Evolutionary conservation across 2,888 invertebrate species (phyloP).

Genomic region (Strigamia transsilvanica): DNA sequence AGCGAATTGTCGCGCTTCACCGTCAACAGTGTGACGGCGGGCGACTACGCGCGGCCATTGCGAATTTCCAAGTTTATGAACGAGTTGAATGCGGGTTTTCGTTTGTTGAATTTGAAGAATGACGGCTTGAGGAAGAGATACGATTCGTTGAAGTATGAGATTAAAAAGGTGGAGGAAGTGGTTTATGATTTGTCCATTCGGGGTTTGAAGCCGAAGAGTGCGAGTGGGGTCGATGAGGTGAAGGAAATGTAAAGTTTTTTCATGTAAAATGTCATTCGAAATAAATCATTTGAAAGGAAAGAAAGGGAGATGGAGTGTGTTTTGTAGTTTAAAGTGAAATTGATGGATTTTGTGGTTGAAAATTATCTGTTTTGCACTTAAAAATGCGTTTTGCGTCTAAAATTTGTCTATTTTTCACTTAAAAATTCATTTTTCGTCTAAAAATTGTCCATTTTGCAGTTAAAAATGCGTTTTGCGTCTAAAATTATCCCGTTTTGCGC

Average conservation of each 20-base stretch:
- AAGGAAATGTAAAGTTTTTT: neutral
- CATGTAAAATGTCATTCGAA: neutral
- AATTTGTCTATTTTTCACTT: no score
- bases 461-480: no score
- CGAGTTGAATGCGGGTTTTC: conserved; percentile 87
- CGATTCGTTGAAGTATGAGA: conserved; percentile 75
- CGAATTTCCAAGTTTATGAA: conserved; percentile 86
- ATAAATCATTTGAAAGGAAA: no score
- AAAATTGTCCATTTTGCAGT: no score
- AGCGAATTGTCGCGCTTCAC: conserved; percentile 71
- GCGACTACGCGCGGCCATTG: conserved; percentile 81
- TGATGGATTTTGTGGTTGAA: no score
- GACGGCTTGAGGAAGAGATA: conserved; percentile 77
- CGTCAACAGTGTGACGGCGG: conserved; percentile 69
- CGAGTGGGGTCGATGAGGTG: neutral
- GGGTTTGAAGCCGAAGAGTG: conserved; percentile 67
- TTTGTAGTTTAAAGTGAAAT: no score
- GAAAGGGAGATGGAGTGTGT: no score
- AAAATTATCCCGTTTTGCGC: no score
- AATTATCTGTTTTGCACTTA: no score
- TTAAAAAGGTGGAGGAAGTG: conserved; percentile 92
- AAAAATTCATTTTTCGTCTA: no score
- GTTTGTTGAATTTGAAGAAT: conserved; percentile 88
- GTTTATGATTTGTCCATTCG: conserved; percentile 87
- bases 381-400: no score